Base-by-base conservation (phyloP, 2,797 vertebrate species). In the Amniataba percoides region DNA sequence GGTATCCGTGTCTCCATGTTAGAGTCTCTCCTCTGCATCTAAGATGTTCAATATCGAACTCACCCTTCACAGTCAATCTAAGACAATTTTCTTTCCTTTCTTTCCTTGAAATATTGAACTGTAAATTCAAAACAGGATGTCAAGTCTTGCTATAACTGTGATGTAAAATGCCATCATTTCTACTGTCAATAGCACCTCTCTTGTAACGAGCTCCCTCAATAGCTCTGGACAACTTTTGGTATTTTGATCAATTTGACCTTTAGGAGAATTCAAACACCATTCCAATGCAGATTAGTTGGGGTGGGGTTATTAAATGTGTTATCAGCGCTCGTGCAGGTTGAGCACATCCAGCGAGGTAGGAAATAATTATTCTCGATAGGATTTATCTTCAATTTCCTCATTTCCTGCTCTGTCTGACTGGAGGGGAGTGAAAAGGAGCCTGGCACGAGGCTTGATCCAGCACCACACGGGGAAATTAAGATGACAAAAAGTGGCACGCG, bases 241-340 rank as follows among this genome's bases (percentile, higher is more conserved):
- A 71, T 83, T 85, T 60, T 82, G 79, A 89, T 88, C 68, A 75
- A 73, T 85, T 83, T 89, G 85, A 90, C 87, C 87, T 89, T 85
- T 86, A 2, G 3, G 18, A 62, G 70, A 82, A 79, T 85, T 80
- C 72, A 81, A 72, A 81, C 71, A 81, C 18, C 76, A 36, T 80
- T 83, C 88, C 60, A 46, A 61, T 58, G 49, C 40, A 84, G 82
- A 90, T 91, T 86, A 87, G 74, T 25, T 13, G 62, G 87, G 84
- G 83, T 56, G 15, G 65, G 57, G 74, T 85, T 84, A 84, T 88
- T 88, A 85, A 87, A 84, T 21, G 65, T 70, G 82, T 91, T 93
- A 93, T 93, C 90, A 90, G 86, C 4, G 1, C 85, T 86, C 61
- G 15, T 77, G 75, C 90, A 91, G 91, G 87, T 87, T 89, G 83